Conservation (phyloP, 2,888 invertebrate species). For the Cheilosia pagana region DNA sequence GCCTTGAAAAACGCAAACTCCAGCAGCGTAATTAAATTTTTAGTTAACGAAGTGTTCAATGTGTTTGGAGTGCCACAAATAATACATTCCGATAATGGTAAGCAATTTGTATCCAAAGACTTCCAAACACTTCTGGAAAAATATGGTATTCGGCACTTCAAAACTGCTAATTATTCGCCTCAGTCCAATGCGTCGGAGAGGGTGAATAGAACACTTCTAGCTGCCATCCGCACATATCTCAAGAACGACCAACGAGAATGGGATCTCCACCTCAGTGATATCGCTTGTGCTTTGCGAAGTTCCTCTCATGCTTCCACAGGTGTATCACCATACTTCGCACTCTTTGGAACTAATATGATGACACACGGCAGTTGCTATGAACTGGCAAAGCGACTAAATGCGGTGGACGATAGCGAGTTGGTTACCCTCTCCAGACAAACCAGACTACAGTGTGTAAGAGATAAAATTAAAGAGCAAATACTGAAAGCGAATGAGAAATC, state of each 20-base stretch:
- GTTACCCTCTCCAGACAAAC: not conserved
- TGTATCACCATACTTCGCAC: not conserved
- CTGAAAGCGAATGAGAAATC: no score
- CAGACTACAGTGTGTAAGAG: not conserved
- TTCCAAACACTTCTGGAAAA: no score
- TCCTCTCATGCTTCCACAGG: conserved; percentile 43
- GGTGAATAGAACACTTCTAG: conserved; percentile 68
- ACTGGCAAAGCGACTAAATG: not conserved
- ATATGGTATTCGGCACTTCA: conserved; percentile 16
- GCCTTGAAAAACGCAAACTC: not conserved
- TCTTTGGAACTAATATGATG: no score
- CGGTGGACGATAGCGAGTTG: not conserved
- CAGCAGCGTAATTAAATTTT: not conserved
- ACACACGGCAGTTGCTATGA: not conserved
- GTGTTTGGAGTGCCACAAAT: no score
- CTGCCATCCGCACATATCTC: conserved; percentile 75
- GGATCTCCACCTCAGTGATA: conserved; percentile 55
- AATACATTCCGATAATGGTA: no score
- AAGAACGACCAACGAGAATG: conserved; percentile 64
- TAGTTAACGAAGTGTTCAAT: not conserved
- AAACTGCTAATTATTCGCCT: conserved; percentile 2
- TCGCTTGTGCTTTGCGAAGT: conserved; percentile 51
- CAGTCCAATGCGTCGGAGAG: no score
- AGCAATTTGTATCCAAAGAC: no score
- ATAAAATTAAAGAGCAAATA: no score